These are phyloP conservation scores for Drosophila sordidapex DNA, from an alignment of 2,888 invertebrate genomes.

Conservation along the genomic window DNA sequence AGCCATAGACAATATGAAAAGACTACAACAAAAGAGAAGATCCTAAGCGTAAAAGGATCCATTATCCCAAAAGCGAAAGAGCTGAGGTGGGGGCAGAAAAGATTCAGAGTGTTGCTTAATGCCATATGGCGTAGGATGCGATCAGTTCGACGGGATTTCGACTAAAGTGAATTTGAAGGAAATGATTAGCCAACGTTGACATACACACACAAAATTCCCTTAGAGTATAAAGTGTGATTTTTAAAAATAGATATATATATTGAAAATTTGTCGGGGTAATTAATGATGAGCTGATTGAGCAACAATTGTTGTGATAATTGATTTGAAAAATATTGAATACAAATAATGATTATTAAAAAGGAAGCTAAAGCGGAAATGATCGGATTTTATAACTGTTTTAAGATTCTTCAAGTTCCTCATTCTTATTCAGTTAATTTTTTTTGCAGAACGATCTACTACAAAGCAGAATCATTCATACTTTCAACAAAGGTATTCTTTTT, in stretches of 20 bases:
- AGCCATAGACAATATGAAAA: constrained; percentile 45
- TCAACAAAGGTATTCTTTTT: neutral
- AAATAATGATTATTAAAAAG: neutral
- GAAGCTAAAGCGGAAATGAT: neutral
- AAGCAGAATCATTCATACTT: neutral
- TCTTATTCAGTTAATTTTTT: neutral
- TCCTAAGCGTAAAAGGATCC: constrained; percentile 73
- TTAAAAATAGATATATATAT: constrained; percentile 5
- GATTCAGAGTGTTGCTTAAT: constrained; percentile 9
- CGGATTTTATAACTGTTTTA: neutral
- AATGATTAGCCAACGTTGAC: constrained; percentile 74
- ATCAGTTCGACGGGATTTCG: constrained; percentile 24
- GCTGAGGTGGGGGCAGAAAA: neutral
- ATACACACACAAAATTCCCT: constrained; percentile 20
- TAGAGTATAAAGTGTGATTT: constrained; percentile 22
- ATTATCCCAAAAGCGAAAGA: constrained; percentile 25
- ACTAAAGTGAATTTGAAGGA: constrained; percentile 31
- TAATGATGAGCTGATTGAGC: neutral
- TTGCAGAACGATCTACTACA: neutral
- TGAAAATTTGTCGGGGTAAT: neutral
- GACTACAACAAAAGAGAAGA: constrained; percentile 35
- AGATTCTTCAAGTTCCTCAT: neutral
- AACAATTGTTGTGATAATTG: neutral
- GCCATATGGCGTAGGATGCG: constrained; percentile 49
- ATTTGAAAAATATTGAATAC: neutral